These are phyloP conservation scores for Dromococcyx pavoninus DNA, from an alignment of 2,797 vertebrate genomes.

Conservation along the genomic window DNA sequence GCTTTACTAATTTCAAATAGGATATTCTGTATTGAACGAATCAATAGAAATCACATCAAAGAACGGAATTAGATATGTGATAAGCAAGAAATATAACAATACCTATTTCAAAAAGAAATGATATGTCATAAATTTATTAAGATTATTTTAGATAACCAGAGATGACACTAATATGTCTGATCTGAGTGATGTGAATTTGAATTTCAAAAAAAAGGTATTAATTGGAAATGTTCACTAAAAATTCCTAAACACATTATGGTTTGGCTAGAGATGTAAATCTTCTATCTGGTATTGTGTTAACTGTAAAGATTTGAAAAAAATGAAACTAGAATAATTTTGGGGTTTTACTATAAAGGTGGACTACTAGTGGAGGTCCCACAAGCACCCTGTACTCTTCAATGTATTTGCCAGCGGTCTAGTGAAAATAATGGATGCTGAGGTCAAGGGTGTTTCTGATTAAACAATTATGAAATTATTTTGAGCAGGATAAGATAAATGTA, in stretches of 20 bases:
- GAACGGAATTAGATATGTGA: background rate
- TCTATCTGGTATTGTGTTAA: background rate
- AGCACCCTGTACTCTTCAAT: background rate
- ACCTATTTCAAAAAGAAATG: background rate
- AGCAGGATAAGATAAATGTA: background rate
- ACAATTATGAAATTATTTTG: background rate
- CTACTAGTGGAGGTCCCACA: accelerated
- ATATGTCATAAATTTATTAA: background rate
- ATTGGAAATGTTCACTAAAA: background rate
- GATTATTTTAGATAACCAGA: background rate
- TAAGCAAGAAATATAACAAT: background rate
- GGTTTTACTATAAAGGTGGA: background rate
- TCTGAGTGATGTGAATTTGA: background rate
- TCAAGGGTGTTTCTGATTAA: background rate
- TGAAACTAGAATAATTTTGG: background rate
- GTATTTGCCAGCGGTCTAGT: background rate
- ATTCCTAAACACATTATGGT: background rate
- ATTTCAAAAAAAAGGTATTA: background rate
- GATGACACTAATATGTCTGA: background rate
- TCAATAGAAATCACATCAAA: background rate
- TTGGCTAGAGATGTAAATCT: background rate
- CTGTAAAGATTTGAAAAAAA: background rate
- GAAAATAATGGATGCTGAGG: background rate
- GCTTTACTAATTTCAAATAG: background rate
- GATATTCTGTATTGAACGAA: background rate